Evolutionary conservation across 2,888 invertebrate species (phyloP).

Genomic region (Brenthis hecate): DNA sequence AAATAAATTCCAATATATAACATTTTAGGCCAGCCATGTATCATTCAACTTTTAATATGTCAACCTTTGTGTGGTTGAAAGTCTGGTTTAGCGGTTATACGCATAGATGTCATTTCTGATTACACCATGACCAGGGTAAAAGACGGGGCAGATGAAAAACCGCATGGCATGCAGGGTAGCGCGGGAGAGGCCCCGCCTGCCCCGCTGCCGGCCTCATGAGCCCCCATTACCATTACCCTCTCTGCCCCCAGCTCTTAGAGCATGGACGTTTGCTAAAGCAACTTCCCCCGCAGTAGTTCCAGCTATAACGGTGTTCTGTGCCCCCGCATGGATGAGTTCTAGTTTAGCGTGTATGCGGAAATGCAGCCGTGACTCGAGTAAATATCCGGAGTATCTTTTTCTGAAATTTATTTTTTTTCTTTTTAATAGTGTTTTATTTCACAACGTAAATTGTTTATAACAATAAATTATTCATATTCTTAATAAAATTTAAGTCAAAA

Average conservation of each 20-base stretch:
- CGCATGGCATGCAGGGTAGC: slow-evolving; percentile 17
- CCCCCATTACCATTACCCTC: background rate
- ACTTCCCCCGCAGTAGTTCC: slow-evolving; percentile 21
- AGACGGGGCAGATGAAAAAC: slow-evolving; percentile 31
- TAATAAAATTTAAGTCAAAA: too few species aligned
- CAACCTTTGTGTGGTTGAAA: too few species aligned
- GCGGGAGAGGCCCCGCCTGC: slow-evolving; percentile 18
- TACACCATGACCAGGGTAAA: slow-evolving; percentile 23
- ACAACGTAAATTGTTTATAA: too few species aligned
- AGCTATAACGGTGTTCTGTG: slow-evolving; percentile 1
- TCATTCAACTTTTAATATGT: too few species aligned
- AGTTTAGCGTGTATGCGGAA: slow-evolving; percentile 93
- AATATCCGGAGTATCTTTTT: slow-evolving; percentile 93
- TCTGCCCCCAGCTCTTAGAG: background rate
- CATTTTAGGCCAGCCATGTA: too few species aligned
- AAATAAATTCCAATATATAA: too few species aligned
- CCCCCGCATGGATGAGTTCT: slow-evolving; percentile 50
- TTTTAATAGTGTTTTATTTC: background rate
- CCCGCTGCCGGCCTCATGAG: slow-evolving; percentile 15
- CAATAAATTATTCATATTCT: too few species aligned
- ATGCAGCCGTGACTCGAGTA: slow-evolving; percentile 93
- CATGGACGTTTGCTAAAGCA: slow-evolving; percentile 11
- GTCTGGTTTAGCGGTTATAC: background rate
- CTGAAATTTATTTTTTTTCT: slow-evolving; percentile 68
- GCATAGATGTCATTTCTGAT: slow-evolving; percentile 15